Evolutionary conservation across 2,888 invertebrate genomes (phyloP), one percentile per base, ranked within the genome.

Genomic region (Brenthis hecate): DNA sequence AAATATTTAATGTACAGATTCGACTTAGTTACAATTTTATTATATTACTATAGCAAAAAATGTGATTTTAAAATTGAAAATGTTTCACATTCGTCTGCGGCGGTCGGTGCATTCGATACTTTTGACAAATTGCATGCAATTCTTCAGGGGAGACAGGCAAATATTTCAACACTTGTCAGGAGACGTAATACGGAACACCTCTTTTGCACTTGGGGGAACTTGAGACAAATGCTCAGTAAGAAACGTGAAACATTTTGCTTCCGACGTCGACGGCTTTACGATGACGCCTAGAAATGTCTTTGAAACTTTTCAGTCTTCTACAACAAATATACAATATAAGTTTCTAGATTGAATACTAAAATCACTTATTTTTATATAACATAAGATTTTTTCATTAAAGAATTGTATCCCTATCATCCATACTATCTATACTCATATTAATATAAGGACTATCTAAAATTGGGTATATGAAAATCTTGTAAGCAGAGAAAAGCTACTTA

Each of bases 201-300:
- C 73, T 74, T 76, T 74, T 74, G 73, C 77, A 76, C 74, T 78
- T 76, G 74, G 77, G 74, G 78, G 77, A 79, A 76, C 84, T 85
- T 85, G 83, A 84, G 86, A 87, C 85, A 78, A 82, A 83, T 85
- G 80, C 80, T 79, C 77, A 77, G 66, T 57, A 78, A 78, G 79
- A 80, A 81, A 73, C 68, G 79, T 72, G 76, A 74, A 77, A 78
- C 78, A 82, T 81, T 84, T 82, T 81, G 81, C 81, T 73, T 73
- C 73, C 63, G 61, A 56, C 66, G 63, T 16, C 57, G 69, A 55
- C 67, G 72, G 68, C 68, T 70, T 77, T 74, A 73, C 73, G 72
- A 76, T 67, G 43, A 70, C 70, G 66, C 74, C 73, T 78, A 75
- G 76, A 74, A 68, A 80, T 76, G 73, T 78, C 76, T 82, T 79